Base-by-base conservation (phyloP, 2,113 vertebrate genomes). In the Lamprotornis superbus region DNA sequence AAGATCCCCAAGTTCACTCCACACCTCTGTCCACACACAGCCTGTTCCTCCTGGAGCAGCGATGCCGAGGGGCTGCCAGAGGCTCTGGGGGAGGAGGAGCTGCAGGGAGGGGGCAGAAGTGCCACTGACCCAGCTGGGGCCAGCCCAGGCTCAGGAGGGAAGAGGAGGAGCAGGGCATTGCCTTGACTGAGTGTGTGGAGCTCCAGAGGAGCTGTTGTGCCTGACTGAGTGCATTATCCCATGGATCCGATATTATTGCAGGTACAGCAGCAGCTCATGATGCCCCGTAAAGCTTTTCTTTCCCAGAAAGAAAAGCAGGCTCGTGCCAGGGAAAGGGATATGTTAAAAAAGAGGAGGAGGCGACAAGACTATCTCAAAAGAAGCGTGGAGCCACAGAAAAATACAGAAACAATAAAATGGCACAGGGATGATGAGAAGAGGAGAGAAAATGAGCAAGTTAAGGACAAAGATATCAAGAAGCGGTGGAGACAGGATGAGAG, bases 281-380 rank as follows among this genome's bases (percentile, higher is more conserved):
- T 97, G 96, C 96, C 96, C 93, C 96, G 96, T 97, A 97, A 97
- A 97, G 96, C 96, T 97, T 97, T 97, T 97, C 96, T 97, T 97
- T 97, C 96, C 96, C 96, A 97, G 96, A 97, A 97, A 97, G 96
- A 97, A 96, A 97, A 97, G 96, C 96, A 97, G 96, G 96, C 96
- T 97, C 95, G 96, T 95, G 96, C 96, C 95, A 97, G 96, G 96
- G 96, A 96, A 89, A 97, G 96, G 73, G 96, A 97, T 96, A 97
- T 97, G 96, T 94, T 97, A 96, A 97, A 97, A 97, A 97, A 97
- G 96, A 97, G 96, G 86, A 97, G 96, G 96, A 96, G 96, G 95
- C 95, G 96, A 94, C 95, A 97, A 97, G 96, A 97, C 96, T 97
- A 97, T 97, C 96, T 97, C 80, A 97, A 97, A 95, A 94, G 96